phyloP scores from a whole-genome alignment of 2,888 invertebrate genomes.

The Laothoe populi region DNA sequence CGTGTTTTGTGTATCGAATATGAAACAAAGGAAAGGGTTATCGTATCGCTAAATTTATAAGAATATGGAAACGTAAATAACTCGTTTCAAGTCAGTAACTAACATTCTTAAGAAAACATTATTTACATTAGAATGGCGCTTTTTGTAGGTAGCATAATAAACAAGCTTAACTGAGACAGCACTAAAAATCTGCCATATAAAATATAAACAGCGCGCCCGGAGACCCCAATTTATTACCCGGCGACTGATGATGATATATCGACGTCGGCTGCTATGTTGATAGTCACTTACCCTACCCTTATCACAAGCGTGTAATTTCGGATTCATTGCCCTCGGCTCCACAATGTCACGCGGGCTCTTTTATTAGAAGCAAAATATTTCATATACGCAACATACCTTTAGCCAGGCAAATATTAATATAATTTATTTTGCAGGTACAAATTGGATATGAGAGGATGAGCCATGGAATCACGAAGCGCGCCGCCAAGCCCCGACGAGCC shows the following conservation, averaged over 20 bases:
- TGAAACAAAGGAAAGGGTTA: conserved; percentile 19
- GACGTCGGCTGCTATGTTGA: conserved; percentile 80
- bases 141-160: conserved; percentile 2
- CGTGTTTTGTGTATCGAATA: conserved; percentile 35
- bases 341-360: conserved; percentile 54
- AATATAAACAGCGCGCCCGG: conserved; percentile 64
- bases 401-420: not conserved
- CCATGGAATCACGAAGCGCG: conserved; percentile 84
- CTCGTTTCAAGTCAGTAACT: conserved; percentile 6
- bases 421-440: conserved; percentile 65
- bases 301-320: conserved; percentile 78
- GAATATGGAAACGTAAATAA: conserved; percentile 2
- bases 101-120: conserved; percentile 7
- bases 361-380: conserved; percentile 61
- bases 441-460: conserved; percentile 79
- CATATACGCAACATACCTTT: conserved; percentile 35
- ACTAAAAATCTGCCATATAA: conserved; percentile 28
- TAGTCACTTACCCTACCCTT: conserved; percentile 83
- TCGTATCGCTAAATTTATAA: conserved; percentile 14
- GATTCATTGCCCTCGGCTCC: conserved; percentile 78
- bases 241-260: conserved; percentile 84
- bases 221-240: conserved; percentile 75
- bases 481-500: conserved; percentile 84
- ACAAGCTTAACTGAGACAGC: conserved; percentile 23
- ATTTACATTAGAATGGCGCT: conserved; percentile 13